Base-by-base conservation (phyloP, 2,113 vertebrate species). In the Sciurus niger region DNA sequence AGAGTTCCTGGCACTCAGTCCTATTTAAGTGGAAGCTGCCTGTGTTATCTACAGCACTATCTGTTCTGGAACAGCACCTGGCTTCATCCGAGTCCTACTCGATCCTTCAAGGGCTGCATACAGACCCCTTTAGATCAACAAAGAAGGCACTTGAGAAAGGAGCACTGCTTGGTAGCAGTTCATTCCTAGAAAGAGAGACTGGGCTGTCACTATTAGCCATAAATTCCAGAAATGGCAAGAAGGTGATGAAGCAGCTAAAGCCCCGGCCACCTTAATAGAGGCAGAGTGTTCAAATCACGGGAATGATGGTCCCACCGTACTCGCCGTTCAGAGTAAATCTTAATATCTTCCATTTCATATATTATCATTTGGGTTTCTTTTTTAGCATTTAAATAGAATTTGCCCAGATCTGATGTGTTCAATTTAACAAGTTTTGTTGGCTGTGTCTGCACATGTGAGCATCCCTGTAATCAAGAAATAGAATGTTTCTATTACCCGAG, bases 341-440 rank as follows among this genome's bases (percentile, higher is more conserved):
- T 34, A 78, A 24, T 8, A 30, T 63, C 70, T 70, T 76, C 43
- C 60, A 65, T 83, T 90, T 72, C 68, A 55, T 48, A n/a, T 65
- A 70, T 22, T 34, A 32, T 40, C 51, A 60, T 55, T 68, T 65
- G 8, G 28, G 6, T 67, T 67, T 25, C 7, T 63, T 95, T 91
- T 63, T 73, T 93, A 85, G 58, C 5, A 92, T 46, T 72, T 83
- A 96, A 11, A 18, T 65, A 68, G n/a, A 93, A 91, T 28, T 58
- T 63, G 48, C 53, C 67, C 7, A 89, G 51, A 77, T 77, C 46
- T 60, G 58, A 83, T 82, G 18, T 73, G 74, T 48, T 90, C 55
- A 67, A 46, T 16, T 34, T 74, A 51, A 76, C 58, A n/a, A 43
- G 40, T 76, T 85, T 51, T 51, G 53, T 48, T 60, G 10, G 32